Conservation (phyloP, 2,797 vertebrate genomes). For the Sebastes flavidus region DNA sequence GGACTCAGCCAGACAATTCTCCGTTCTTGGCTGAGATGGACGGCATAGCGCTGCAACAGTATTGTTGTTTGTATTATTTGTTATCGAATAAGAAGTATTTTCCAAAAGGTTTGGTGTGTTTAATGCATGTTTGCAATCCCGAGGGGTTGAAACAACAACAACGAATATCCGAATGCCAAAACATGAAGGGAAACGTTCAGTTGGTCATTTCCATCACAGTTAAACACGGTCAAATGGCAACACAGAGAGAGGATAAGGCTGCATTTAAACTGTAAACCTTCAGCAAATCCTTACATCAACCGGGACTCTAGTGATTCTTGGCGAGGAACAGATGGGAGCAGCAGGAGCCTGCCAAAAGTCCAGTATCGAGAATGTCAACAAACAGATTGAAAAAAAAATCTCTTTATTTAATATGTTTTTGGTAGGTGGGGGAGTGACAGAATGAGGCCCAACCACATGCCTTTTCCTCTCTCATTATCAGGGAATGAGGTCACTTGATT, state of each 20-base stretch:
- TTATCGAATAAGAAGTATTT: no score
- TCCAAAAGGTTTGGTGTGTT: no score
- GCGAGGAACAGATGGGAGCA: slow-evolving; percentile 57
- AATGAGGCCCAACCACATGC: slow-evolving; percentile 40
- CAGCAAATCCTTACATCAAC: slow-evolving; percentile 46
- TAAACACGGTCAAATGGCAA: slow-evolving; percentile 6
- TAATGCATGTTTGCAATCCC: no score
- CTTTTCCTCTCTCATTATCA: slow-evolving; percentile 51
- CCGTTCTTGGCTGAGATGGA: no score
- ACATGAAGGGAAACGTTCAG: neutral
- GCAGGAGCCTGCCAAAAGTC: slow-evolving; percentile 40
- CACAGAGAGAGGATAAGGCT: neutral
- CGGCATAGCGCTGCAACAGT: no score
- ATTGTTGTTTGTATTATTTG: no score
- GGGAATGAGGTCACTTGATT: slow-evolving; percentile 64
- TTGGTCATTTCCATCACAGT: neutral
- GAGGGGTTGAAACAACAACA: no score
- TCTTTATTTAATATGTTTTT: slow-evolving; percentile 30
- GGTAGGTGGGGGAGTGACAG: slow-evolving; percentile 14
- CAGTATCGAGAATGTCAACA: slow-evolving; percentile 21
- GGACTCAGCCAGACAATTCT: no score
- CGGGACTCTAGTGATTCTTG: slow-evolving; percentile 10
- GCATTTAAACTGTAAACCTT: slow-evolving; percentile 42
- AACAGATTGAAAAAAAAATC: slow-evolving; percentile 15
- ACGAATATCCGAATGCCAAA: no score